Percentiles rank a stretch among this genome's conserved stretches.
Evolutionary conservation across 2,797 vertebrate species (phyloP).

Genomic region (Phoeniculus purpureus): DNA sequence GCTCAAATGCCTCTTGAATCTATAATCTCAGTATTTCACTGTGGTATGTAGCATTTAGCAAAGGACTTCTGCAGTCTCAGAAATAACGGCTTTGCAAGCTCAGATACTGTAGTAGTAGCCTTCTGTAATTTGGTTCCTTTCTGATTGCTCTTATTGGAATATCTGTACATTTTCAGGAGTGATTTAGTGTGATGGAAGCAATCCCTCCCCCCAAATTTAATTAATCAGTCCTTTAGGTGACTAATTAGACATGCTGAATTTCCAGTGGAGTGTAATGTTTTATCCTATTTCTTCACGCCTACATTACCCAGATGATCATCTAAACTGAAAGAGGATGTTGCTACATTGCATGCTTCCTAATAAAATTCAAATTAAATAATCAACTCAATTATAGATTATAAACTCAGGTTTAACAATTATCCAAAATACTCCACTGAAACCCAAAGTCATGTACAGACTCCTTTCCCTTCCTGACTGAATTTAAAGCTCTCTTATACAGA

Average conservation of each 20-base stretch:
- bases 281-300: background rate
- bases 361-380: constrained; percentile 62
- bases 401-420: constrained; percentile 45
- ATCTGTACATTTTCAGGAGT: constrained; percentile 36
- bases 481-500: constrained; percentile 7
- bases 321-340: constrained; percentile 43
- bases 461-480: background rate
- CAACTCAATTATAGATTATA: constrained; percentile 58
- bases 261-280: constrained; percentile 30
- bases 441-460: background rate
- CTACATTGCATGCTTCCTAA: constrained; percentile 27
- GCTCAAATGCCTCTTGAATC: background rate
- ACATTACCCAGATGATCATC: constrained; percentile 13
- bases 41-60: background rate
- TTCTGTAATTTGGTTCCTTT: constrained; percentile 34
- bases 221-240: constrained; percentile 61
- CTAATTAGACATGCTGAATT: constrained; percentile 56
- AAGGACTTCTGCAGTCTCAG: constrained; percentile 11
- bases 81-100: background rate
- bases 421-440: background rate
- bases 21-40: background rate
- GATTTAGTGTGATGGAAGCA: constrained; percentile 21
- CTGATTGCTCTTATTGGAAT: background rate
- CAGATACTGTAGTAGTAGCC: background rate
- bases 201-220: constrained; percentile 19